phyloP scores from a whole-genome alignment of 2,113 vertebrate genomes.

The Scatophagus argus region DNA sequence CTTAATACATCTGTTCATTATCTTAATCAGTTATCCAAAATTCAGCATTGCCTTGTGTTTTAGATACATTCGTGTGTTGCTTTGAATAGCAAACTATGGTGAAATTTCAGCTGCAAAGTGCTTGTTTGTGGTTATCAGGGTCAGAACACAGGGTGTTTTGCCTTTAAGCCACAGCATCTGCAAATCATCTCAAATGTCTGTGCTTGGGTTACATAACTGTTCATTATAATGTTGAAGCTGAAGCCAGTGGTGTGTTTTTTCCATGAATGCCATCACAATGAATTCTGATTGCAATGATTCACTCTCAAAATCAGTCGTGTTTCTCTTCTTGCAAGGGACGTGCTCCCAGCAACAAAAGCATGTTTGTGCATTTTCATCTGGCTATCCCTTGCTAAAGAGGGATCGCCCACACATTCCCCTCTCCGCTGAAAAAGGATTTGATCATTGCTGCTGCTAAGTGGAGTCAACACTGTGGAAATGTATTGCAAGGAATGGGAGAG shows the following conservation, averaged over 20 bases:
- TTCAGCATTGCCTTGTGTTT: background rate
- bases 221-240: slow-evolving; percentile 54
- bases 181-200: slow-evolving; percentile 46
- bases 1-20: background rate
- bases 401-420: slow-evolving; percentile 73
- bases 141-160: slow-evolving; percentile 30
- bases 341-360: slow-evolving; percentile 76
- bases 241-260: slow-evolving; percentile 47
- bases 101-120: slow-evolving; percentile 15
- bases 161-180: slow-evolving; percentile 25
- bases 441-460: slow-evolving; percentile 72
- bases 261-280: slow-evolving; percentile 44
- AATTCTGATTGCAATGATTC: slow-evolving; percentile 76
- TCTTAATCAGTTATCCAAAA: too few relatives aligned
- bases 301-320: slow-evolving; percentile 67
- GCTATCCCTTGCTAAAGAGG: slow-evolving; percentile 69
- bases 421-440: slow-evolving; percentile 68
- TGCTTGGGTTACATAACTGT: slow-evolving; percentile 58
- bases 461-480: slow-evolving; percentile 63
- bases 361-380: slow-evolving; percentile 69
- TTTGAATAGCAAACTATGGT: background rate
- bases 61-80: background rate
- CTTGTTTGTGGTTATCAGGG: slow-evolving; percentile 19
- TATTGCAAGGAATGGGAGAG: slow-evolving; percentile 57
- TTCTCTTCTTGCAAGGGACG: slow-evolving; percentile 58